Evolutionary conservation across 2,888 invertebrate species (phyloP).

Genomic region (Lasioglossum zephyrum): DNA sequence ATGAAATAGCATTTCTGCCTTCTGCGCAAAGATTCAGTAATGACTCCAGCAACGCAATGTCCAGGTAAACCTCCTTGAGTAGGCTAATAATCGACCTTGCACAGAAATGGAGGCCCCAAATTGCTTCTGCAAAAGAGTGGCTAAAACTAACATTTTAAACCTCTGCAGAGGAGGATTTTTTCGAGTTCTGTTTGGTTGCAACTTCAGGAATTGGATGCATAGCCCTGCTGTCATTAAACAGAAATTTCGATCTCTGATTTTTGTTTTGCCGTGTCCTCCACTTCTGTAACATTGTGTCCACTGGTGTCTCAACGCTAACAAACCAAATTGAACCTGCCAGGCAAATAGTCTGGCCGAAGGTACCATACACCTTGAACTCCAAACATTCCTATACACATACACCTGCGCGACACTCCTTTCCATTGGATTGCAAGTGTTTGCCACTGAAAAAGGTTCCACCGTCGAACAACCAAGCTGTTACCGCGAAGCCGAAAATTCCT

Average conservation of each 20-base stretch:
- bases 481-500: constrained; percentile 15
- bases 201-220: no score
- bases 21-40: constrained; percentile 20
- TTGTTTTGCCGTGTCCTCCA: not conserved
- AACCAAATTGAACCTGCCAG: constrained; percentile 49
- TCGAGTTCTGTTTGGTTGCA: no score
- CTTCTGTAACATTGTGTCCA: constrained; percentile 30
- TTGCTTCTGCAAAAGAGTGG: not conserved
- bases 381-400: constrained; percentile 34
- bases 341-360: constrained; percentile 73
- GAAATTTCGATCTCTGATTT: not conserved
- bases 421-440: constrained; percentile 50
- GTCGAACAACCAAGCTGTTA: constrained; percentile 29
- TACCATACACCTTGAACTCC: constrained; percentile 69
- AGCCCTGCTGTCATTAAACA: no score
- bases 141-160: not conserved
- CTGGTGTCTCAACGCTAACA: not conserved
- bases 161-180: not conserved
- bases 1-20: constrained; percentile 11
- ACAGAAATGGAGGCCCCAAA: constrained; percentile 31
- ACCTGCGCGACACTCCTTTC: constrained; percentile 34
- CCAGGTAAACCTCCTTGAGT: constrained; percentile 49
- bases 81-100: not conserved
- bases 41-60: constrained; percentile 9
- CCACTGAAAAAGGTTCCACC: constrained; percentile 28